phyloP scores from a whole-genome alignment of 2,888 invertebrate species.

The Hypomecis atomaria region DNA sequence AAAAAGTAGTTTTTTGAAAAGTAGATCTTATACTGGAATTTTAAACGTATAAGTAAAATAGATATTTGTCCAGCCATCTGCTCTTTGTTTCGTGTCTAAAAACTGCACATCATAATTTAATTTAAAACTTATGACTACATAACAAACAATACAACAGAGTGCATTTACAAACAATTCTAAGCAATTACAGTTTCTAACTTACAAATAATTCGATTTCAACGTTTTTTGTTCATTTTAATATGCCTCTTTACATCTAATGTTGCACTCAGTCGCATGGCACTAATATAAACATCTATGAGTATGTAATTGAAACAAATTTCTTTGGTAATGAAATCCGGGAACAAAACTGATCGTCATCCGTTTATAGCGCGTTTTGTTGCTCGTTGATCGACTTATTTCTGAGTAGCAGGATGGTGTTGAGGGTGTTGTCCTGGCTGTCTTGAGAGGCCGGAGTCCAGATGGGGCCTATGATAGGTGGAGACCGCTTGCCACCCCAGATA shows the following conservation, averaged over 20 bases:
- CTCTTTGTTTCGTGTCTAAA: not conserved
- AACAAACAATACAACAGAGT: constrained; percentile 34
- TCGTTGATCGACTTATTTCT: constrained; percentile 57
- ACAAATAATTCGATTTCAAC: constrained; percentile 29
- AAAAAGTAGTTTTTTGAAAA: too few species aligned
- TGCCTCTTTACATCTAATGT: constrained; percentile 21
- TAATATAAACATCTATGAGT: constrained; percentile 19
- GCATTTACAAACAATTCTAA: constrained; percentile 26
- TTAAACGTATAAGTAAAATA: not conserved
- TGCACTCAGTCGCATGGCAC: constrained; percentile 41
- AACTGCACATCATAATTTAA: not conserved
- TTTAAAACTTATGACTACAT: constrained; percentile 29
- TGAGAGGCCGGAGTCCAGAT: constrained; percentile 73
- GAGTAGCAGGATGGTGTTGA: constrained; percentile 67
- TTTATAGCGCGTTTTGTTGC: constrained; percentile 53
- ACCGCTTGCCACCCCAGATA: constrained; percentile 78
- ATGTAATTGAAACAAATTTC: constrained; percentile 32
- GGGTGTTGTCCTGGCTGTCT: constrained; percentile 62
- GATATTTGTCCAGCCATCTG: constrained; percentile 1
- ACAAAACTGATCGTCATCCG: constrained; percentile 43
- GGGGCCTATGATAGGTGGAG: constrained; percentile 78
- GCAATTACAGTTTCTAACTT: constrained; percentile 22
- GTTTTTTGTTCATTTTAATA: constrained; percentile 31
- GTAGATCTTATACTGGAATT: too few species aligned
- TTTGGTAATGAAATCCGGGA: constrained; percentile 21